A percentile compares a stretch with the other conserved stretches of the same genome.
Evolutionary conservation across 2,113 vertebrate species (phyloP).

Genomic region (Gymnarchus niloticus): DNA sequence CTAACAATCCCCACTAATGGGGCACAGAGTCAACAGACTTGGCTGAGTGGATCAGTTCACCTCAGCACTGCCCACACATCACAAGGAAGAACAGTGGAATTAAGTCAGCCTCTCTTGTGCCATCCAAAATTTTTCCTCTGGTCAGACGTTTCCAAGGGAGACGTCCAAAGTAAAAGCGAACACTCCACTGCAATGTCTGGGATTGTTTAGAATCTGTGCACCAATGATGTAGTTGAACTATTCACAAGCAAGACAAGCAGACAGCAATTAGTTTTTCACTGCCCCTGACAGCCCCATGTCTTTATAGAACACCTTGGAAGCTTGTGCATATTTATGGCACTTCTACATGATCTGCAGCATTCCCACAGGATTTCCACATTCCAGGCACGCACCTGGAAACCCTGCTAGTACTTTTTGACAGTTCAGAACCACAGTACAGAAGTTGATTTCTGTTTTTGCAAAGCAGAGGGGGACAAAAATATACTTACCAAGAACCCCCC

Average conservation of each 20-base stretch:
- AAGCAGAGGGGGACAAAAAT: background rate
- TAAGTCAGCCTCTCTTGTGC: background rate
- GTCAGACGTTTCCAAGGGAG: slow-evolving; percentile 42
- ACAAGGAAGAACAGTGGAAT: background rate
- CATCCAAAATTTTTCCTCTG: slow-evolving; percentile 1
- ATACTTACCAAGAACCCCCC: background rate
- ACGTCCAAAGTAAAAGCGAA: slow-evolving; percentile 38
- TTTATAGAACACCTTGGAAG: background rate
- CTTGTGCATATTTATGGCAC: background rate
- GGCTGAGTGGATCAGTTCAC: background rate
- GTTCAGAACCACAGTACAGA: background rate
- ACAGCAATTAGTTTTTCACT: slow-evolving; percentile 33
- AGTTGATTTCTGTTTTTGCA: background rate
- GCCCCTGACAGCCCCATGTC: background rate
- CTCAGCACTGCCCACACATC: background rate
- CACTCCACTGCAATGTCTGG: slow-evolving; percentile 34
- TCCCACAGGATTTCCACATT: background rate
- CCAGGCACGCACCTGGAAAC: background rate
- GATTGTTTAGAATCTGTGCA: slow-evolving; percentile 31
- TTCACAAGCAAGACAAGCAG: background rate
- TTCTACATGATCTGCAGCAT: background rate
- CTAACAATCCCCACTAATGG: background rate
- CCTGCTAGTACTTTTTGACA: too few relatives aligned
- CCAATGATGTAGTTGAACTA: slow-evolving; percentile 33
- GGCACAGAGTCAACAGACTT: background rate